phyloP scores from a whole-genome alignment of 2,888 invertebrate genomes.

The Thyatira batis region DNA sequence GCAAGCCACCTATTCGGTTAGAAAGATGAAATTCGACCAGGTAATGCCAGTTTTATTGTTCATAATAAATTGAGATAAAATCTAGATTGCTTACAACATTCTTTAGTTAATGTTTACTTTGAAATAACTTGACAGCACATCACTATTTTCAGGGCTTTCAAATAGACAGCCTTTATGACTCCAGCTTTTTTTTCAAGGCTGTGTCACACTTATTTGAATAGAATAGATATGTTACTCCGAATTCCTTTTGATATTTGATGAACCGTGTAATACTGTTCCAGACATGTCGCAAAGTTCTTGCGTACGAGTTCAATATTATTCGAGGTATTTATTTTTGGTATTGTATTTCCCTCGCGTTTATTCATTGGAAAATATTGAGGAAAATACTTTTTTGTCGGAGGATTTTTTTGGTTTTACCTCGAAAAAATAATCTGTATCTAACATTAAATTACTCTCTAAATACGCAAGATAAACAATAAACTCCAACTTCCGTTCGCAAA shows the following conservation, averaged over 20 bases:
- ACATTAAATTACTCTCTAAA: background rate
- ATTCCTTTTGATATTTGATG: conserved; percentile 10
- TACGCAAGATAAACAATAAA: background rate
- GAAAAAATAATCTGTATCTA: background rate
- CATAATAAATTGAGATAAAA: too few relatives aligned
- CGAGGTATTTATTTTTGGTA: conserved; percentile 17
- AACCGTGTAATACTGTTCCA: conserved; percentile 29
- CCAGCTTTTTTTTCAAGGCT: conserved; percentile 26
- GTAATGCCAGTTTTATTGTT: too few relatives aligned
- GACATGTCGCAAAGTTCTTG: background rate
- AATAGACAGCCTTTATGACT: conserved; percentile 25
- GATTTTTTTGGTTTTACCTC: too few relatives aligned
- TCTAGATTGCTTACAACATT: too few relatives aligned
- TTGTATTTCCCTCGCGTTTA: conserved; percentile 7
- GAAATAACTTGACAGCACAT: conserved; percentile 18
- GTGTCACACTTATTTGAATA: conserved; percentile 21
- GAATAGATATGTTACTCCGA: conserved; percentile 13
- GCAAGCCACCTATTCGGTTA: too few relatives aligned
- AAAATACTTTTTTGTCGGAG: background rate
- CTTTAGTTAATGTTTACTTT: background rate
- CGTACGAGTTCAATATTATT: background rate
- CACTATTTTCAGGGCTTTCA: conserved; percentile 29
- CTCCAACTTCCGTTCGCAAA: background rate
- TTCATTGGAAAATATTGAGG: background rate
- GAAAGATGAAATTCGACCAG: too few relatives aligned